Base-by-base conservation (phyloP, 1,140 invertebrate genomes). In the Drosophila athabasca region DNA sequence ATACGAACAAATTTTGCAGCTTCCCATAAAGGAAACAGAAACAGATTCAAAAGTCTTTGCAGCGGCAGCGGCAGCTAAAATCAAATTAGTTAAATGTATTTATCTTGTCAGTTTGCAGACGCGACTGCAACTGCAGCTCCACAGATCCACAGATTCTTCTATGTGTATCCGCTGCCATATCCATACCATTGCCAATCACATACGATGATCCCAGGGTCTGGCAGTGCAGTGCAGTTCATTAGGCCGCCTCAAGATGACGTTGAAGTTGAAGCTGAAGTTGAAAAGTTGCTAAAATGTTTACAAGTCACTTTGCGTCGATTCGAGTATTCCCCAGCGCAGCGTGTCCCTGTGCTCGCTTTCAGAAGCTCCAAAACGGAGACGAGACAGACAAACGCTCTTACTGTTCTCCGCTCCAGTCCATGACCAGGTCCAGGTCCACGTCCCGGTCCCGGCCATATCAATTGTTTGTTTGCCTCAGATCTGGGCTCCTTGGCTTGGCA, bases 71-170 rank as follows among this genome's bases (percentile, higher is more conserved):
- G 65, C 65, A 55, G 50, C 67, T 59, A 76, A 79, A 68, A 76
- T 88, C 83, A 88, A 88, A 88, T 88, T 88, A 88, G 83, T 76
- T 88, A 83, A 88, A 88, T 88, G 83, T 90, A 90, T 90, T 90
- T 90, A 90, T 90, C 79, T 90, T 90, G 81, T 90, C 85, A 90
- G 90, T 90, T 90, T 74, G 77, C 84, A 89, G 65, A 66, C 62
- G 79, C 80, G 65, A 83, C 64, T 81, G 65, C 71, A 76, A 59
- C 64, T 73, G 76, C 66, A 51, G 61, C 5, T 39, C 35, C 35
- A 39, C 35, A 39, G 35, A 39, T 39, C 13, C 35, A n/a, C n/a
- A n/a, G n/a, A n/a, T n/a, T n/a, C n/a, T n/a, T n/a, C n/a, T 19
- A 39, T 39, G 35, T 13, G 13, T 39, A 39, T 13, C 11, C 35